Conservation (phyloP, 1,140 invertebrate genomes). For the Cydia strobilella region DNA sequence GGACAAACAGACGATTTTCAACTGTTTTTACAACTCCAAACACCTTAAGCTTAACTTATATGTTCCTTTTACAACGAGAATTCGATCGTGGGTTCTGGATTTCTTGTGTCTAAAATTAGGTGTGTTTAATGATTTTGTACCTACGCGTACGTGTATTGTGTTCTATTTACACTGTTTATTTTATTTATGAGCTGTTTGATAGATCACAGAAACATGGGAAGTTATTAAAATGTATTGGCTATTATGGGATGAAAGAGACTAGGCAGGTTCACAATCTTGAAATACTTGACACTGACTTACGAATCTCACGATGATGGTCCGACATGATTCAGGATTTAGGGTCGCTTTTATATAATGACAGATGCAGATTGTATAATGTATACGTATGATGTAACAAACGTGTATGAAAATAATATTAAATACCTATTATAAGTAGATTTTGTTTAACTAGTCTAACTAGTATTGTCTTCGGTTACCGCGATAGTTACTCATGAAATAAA, state of each 20-base stretch:
- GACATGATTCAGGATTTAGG: no score
- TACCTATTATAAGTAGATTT: no score
- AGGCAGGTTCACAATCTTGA: neutral
- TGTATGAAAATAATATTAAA: no score
- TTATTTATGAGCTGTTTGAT: constrained; percentile 8
- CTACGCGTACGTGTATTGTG: neutral
- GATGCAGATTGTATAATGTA: no score
- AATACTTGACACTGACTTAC: no score
- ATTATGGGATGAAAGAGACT: constrained; percentile 8
- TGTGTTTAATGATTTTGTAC: neutral
- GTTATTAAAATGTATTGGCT: constrained; percentile 6
- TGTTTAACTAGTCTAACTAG: no score
- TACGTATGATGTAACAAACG: no score
- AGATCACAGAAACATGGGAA: neutral
- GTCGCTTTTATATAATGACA: no score
- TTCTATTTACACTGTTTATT: constrained; percentile 6
- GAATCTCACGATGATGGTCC: no score
- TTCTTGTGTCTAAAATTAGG: neutral
- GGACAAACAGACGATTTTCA: constrained; percentile 15
- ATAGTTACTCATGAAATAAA: no score
- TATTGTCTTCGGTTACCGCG: no score
- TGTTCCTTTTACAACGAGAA: constrained; percentile 10
- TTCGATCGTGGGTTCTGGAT: neutral
- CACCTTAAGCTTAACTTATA: constrained; percentile 8
- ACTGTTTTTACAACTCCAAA: constrained; percentile 3